A percentile compares a stretch with the other conserved stretches of the same genome.
phyloP scores from a whole-genome alignment of 2,888 invertebrate genomes.

The Cataglyphis livida region DNA sequence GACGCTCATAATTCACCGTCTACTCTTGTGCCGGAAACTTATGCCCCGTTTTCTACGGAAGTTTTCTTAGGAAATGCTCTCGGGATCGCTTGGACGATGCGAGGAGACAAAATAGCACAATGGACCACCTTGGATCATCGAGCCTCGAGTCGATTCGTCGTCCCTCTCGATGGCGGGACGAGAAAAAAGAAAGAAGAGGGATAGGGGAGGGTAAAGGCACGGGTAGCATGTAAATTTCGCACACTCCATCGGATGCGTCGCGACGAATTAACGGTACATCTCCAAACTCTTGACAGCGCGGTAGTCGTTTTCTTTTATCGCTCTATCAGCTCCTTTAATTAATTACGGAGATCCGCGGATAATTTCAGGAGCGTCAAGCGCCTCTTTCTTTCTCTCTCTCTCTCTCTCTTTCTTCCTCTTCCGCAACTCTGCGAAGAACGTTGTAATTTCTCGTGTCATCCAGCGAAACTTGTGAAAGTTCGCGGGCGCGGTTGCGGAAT shows the following conservation, averaged over 20 bases:
- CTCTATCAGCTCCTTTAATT: conserved; percentile 42
- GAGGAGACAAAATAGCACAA: conserved; percentile 41
- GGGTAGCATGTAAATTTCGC: conserved; percentile 31
- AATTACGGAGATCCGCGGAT: conserved; percentile 49
- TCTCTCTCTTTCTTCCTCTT: background rate
- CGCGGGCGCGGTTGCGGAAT: conserved; percentile 46
- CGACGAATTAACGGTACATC: conserved; percentile 24
- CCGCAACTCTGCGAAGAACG: too few relatives aligned
- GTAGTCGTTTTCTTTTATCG: conserved; percentile 45
- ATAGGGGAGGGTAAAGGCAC: background rate
- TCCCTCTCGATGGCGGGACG: background rate
- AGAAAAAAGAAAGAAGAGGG: background rate
- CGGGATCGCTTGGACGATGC: conserved; percentile 9
- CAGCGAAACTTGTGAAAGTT: conserved; percentile 27
- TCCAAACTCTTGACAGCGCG: conserved; percentile 24
- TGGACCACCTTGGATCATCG: conserved; percentile 25
- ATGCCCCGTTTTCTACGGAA: conserved; percentile 70
- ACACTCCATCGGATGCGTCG: conserved; percentile 36
- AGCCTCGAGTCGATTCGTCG: conserved; percentile 64
- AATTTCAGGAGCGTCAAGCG: conserved; percentile 36
- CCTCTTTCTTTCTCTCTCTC: background rate
- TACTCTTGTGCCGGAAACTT: conserved; percentile 71
- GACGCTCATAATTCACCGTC: conserved; percentile 79
- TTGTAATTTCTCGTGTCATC: too few relatives aligned
- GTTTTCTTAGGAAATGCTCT: conserved; percentile 42